Evolutionary conservation across 1,140 invertebrate species (phyloP), one percentile per base, ranked within the genome.

Genomic region (Holcopasites calliopsidis): DNA sequence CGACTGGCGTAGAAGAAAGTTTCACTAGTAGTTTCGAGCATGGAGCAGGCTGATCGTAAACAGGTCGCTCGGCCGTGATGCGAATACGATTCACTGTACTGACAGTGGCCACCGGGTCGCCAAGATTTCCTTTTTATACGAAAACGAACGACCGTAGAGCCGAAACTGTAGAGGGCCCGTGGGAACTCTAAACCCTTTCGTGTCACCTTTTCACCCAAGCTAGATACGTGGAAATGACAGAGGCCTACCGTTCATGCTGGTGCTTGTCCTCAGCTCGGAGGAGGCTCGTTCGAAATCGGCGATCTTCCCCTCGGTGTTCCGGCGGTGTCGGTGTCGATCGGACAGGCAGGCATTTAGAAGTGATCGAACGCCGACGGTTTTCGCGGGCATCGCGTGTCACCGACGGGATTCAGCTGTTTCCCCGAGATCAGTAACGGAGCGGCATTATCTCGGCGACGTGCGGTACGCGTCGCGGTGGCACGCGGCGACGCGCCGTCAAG

Each of bases 231-330:
- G 28, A 71, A 61, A 61, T 31, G 31, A 71, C 21, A 60, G 21
- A 38, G 6, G 23, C 69, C 69, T 71, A 71, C 69, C 69, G 69
- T 71, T 21, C 55, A 61, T 71, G n/a, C n/a, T n/a, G 42, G 11
- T 28, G 55, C 0, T n/a, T 28, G n/a, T 38, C 40, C 55, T 60
- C 28, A 13, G 38, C 50, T 69, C 52, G 65, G 35, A 57, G 28
- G 52, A 69, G 50, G 52, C 26, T 69, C 38, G 52, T 44, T 7
- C 35, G 21, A 49, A 38, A 33, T 71, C 50, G 42, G 4, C 55
- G 38, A 26, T 42, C 6, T 44, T 13, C 58, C 18, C 21, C 10
- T n/a, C 44, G 33, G 11, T 54, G 35, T 28, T n/a, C 16, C 13
- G 26, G 16, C 31, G 60, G 23, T 21, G 55, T 47, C 44, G 21